These are phyloP conservation scores for Lasioglossum zephyrum DNA, from an alignment of 2,888 invertebrate genomes.

Conservation along the genomic window DNA sequence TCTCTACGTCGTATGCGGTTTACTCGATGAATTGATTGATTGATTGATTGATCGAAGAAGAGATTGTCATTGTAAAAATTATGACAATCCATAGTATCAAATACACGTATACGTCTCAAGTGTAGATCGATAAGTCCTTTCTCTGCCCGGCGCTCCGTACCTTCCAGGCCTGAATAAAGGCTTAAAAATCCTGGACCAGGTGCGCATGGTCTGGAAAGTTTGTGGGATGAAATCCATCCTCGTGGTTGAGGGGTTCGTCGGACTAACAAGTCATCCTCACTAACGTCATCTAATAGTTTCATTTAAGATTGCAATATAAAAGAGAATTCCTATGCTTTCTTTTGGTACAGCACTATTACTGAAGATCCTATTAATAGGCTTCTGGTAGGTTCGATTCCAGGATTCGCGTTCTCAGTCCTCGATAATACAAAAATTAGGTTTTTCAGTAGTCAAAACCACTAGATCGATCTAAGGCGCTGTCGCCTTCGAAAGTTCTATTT, in stretches of 20 bases:
- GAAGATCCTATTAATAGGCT: too few species aligned
- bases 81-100: constrained; percentile 53
- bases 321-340: too few species aligned
- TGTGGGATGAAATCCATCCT: background rate
- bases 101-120: constrained; percentile 56
- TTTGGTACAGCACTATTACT: too few species aligned
- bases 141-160: background rate
- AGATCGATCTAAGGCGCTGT: too few species aligned
- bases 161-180: background rate
- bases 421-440: too few species aligned
- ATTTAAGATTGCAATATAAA: too few species aligned
- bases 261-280: too few species aligned
- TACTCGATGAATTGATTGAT: constrained; percentile 17
- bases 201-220: background rate
- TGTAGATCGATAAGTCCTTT: constrained; percentile 35
- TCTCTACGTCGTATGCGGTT: background rate
- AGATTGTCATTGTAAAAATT: constrained; percentile 47
- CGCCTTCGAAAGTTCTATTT: too few species aligned
- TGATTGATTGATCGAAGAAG: constrained; percentile 28
- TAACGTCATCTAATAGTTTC: too few species aligned
- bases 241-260: background rate
- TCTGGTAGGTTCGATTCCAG: too few species aligned
- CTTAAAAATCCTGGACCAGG: background rate
- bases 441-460: too few species aligned
- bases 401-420: too few species aligned